Evolutionary conservation across 2,113 vertebrate genomes (phyloP).

Genomic region (Ariopsis seemanni): DNA sequence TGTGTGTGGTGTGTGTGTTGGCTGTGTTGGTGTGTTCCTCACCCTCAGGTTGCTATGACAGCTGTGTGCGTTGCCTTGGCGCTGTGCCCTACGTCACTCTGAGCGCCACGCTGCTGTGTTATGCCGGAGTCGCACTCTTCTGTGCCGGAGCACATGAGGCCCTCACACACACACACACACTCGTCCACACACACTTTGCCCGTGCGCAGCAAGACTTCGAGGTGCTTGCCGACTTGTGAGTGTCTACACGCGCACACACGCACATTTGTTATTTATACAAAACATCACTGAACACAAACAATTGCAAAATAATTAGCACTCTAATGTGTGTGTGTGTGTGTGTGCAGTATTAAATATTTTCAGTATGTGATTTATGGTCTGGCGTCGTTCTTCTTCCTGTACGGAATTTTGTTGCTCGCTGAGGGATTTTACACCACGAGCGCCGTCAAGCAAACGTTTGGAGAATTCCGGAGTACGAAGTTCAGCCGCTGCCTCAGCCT

Average conservation of each 20-base stretch:
- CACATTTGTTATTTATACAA: background rate
- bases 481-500: conserved; percentile 92
- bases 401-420: conserved; percentile 90
- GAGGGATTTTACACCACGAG: conserved; percentile 98
- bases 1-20: conserved; percentile 77
- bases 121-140: conserved; percentile 91
- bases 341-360: conserved; percentile 87
- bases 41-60: conserved; percentile 92
- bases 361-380: conserved; percentile 98
- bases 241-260: conserved; percentile 50
- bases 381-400: conserved; percentile 98
- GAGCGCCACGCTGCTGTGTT: conserved; percentile 94
- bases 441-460: conserved; percentile 94
- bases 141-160: conserved; percentile 96
- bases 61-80: conserved; percentile 93
- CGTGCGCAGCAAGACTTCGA: conserved; percentile 89
- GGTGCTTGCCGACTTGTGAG: conserved; percentile 90
- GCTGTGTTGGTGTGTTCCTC: conserved; percentile 77
- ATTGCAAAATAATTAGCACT: background rate
- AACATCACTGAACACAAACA: background rate
- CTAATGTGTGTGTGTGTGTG: conserved; percentile 38
- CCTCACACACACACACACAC: conserved; percentile 86
- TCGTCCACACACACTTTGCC: conserved; percentile 94
- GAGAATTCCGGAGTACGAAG: conserved; percentile 94
- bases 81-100: conserved; percentile 93